phyloP scores from a whole-genome alignment of 2,888 invertebrate genomes.

The Clistopyga incitator region DNA sequence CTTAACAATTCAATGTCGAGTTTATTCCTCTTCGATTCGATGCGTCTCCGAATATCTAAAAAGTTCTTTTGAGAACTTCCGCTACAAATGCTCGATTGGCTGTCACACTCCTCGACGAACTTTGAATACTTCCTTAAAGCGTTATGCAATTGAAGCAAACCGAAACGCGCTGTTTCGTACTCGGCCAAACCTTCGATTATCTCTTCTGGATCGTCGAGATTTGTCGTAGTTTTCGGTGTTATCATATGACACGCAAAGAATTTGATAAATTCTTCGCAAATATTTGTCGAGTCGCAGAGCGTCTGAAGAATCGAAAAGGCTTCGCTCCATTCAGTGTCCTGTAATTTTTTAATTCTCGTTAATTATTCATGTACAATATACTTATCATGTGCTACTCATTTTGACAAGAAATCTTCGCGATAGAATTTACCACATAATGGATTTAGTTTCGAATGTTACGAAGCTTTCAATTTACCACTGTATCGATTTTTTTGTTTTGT shows the following conservation, averaged over 20 bases:
- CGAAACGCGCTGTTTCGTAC: background rate
- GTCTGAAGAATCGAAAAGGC: constrained; percentile 21
- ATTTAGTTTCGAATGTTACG: no score
- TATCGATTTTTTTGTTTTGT: no score
- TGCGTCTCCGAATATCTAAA: background rate
- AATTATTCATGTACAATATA: background rate
- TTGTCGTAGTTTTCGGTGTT: background rate
- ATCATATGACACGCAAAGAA: background rate
- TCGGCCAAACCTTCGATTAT: background rate
- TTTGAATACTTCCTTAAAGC: background rate
- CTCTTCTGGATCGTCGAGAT: background rate
- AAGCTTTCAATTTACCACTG: no score
- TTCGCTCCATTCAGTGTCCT: constrained; percentile 25
- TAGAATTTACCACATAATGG: background rate
- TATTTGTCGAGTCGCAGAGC: constrained; percentile 37
- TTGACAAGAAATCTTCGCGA: background rate
- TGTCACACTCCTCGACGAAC: background rate
- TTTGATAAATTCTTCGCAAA: constrained; percentile 36
- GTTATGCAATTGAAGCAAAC: background rate
- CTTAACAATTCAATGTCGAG: background rate
- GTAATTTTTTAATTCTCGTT: background rate
- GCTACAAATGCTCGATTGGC: background rate
- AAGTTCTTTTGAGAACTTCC: background rate
- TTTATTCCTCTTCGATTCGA: background rate
- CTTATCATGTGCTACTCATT: background rate